A percentile compares a stretch with the other conserved stretches of the same genome.
phyloP scores from a whole-genome alignment of 2,888 invertebrate genomes.

The Amphipyra berbera region DNA sequence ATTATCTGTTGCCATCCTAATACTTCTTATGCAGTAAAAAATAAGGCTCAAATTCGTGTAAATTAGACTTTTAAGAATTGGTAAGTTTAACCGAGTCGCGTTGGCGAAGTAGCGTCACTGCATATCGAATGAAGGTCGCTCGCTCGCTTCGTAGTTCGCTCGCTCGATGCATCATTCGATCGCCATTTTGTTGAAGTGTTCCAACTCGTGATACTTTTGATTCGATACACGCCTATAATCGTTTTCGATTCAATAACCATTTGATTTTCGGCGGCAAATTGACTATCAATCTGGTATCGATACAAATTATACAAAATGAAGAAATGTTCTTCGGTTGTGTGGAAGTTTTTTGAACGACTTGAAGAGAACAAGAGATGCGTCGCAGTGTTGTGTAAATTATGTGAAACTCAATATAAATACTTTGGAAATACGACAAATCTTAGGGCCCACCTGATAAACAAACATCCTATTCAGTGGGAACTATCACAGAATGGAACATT shows the following conservation, averaged over 20 bases:
- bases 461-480: conserved; percentile 87
- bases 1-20: not conserved
- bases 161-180: conserved; percentile 75
- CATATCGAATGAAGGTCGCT: conserved; percentile 71
- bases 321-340: conserved; percentile 83
- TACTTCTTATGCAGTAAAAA: accelerated
- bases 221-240: conserved; percentile 79
- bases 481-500: conserved; percentile 78
- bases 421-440: conserved; percentile 87
- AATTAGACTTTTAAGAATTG: conserved; percentile 1
- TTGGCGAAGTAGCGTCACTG: conserved; percentile 45
- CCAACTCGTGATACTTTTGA: conserved; percentile 74
- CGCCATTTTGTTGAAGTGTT: conserved; percentile 74
- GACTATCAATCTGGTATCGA: conserved; percentile 67
- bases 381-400: conserved; percentile 85
- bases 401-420: conserved; percentile 84
- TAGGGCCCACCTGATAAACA: conserved; percentile 80
- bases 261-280: conserved; percentile 77
- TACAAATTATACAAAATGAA: conserved; percentile 80
- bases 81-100: conserved; percentile 20
- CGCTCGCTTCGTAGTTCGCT: conserved; percentile 50
- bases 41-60: conserved; percentile 25
- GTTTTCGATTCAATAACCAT: conserved; percentile 69
- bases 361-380: conserved; percentile 78
- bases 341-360: conserved; percentile 85